Base-by-base conservation (phyloP, 2,113 vertebrate genomes). In the Elachura formosa region DNA sequence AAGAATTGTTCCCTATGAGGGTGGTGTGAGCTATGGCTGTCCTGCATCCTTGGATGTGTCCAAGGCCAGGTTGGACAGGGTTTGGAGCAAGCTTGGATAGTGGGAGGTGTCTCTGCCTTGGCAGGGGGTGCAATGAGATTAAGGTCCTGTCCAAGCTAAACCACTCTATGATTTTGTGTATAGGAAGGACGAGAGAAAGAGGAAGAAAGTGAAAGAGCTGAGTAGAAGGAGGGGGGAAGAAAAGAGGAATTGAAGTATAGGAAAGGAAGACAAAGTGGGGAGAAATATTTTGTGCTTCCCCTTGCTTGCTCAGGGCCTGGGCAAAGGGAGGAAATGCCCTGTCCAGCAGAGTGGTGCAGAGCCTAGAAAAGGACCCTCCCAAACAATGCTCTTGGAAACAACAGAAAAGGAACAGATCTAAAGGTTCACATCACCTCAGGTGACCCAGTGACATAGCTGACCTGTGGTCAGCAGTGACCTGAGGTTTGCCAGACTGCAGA, bases 341-440 rank as follows among this genome's bases (percentile, higher is more conserved):
- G 52, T 54, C 6, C 29, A 38, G 36, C n/a, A 61, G n/a, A n/a
- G n/a, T n/a, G n/a, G 58, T 33, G 10, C 67, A 23, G 46, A 34
- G 54, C 25, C 41, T 64, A 7, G n/a, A 31, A 45, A 93, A 73
- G 41, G 23, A 89, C 31, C 24, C 28, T 93, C 46, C 49, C 18
- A 66, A 88, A 54, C 46, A 91, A 54, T 19, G 49, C 48, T 68
- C 56, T 78, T 79, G 75, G 38, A 73, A 93, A 73, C 87, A 84
- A 46, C 63, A 80, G 55, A 72, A 66, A 67, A 74, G 59, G 82
- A 63, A 43, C 16, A 81, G 83, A 66, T 80, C 45, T 86, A 14
- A 90, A 73, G 71, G 49, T 19, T 56, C 20, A 55, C 72, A 18
- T 83, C 55, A 52, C 72, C 88, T 92, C 45, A 41, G 16, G 10